Conservation (phyloP, 2,888 invertebrate genomes). For the Philereme vetulata region DNA sequence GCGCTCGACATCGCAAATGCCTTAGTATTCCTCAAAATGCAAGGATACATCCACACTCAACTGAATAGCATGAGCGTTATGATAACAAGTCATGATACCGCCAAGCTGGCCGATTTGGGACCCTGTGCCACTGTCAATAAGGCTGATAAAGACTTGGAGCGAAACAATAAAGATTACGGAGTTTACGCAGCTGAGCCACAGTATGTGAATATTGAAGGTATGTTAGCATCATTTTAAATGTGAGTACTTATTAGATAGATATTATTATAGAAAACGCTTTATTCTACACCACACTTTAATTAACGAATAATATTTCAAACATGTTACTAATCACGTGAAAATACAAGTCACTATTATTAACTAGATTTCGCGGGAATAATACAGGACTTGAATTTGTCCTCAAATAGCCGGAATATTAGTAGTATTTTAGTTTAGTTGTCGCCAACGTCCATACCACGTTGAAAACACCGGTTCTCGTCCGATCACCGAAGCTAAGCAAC, state of each 20-base stretch:
- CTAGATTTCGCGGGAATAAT: too few species aligned
- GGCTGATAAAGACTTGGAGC: slow-evolving; percentile 30
- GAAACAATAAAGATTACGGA: slow-evolving; percentile 50
- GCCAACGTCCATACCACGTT: slow-evolving; percentile 53
- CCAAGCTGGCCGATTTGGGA: slow-evolving; percentile 73
- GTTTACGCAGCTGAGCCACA: slow-evolving; percentile 70
- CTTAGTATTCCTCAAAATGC: slow-evolving; percentile 74
- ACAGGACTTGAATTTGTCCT: too few species aligned
- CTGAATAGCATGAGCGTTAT: slow-evolving; percentile 71
- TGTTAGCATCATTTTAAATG: background rate
- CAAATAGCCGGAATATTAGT: background rate
- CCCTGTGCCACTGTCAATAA: slow-evolving; percentile 56
- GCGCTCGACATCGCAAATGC: slow-evolving; percentile 75
- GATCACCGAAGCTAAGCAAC: slow-evolving; percentile 76
- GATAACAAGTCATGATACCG: slow-evolving; percentile 69
- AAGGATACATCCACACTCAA: slow-evolving; percentile 75
- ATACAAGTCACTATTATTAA: too few species aligned
- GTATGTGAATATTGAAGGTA: slow-evolving; percentile 76
- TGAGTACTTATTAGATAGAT: too few species aligned
- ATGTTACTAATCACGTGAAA: too few species aligned
- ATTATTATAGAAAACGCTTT: too few species aligned
- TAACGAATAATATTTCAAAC: too few species aligned
- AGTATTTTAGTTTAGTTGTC: slow-evolving; percentile 18
- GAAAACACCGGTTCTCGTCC: slow-evolving; percentile 74
- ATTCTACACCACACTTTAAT: too few species aligned